phyloP scores from a whole-genome alignment of 2,888 invertebrate genomes.

The Tromatobia lineatoria region DNA sequence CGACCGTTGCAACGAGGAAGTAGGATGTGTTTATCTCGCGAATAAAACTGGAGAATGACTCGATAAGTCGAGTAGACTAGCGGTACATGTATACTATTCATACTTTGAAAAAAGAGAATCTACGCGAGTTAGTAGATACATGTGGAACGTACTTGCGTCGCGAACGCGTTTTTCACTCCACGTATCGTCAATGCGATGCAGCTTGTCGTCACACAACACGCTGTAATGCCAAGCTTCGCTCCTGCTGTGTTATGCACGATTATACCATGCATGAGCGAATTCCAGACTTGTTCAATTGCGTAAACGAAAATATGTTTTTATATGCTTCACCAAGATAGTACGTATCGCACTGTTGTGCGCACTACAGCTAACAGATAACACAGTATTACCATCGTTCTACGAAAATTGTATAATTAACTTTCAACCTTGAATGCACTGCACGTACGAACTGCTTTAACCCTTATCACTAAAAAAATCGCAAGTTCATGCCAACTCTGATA shows the following conservation, averaged over 20 bases:
- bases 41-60: constrained; percentile 15
- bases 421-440: not conserved
- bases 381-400: not conserved
- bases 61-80: constrained; percentile 7
- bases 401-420: not conserved
- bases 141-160: constrained; percentile 6
- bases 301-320: constrained; percentile 55
- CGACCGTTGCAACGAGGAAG: not conserved
- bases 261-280: constrained; percentile 30
- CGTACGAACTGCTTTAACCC: not conserved
- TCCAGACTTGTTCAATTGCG: constrained; percentile 53
- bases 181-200: constrained; percentile 22
- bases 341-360: constrained; percentile 22
- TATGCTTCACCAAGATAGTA: constrained; percentile 26
- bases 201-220: not conserved
- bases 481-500: not conserved
- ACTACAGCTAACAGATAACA: constrained; percentile 10
- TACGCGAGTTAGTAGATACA: not conserved
- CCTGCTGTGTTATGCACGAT: constrained; percentile 29
- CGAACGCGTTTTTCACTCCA: constrained; percentile 24
- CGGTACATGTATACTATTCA: not conserved
- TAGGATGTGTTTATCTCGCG: constrained; percentile 19
- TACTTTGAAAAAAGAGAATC: not conserved
- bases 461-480: not conserved
- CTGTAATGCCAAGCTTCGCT: constrained; percentile 14